Base-by-base conservation (phyloP, 2,113 vertebrate species). In the Myxocyprinus asiaticus region DNA sequence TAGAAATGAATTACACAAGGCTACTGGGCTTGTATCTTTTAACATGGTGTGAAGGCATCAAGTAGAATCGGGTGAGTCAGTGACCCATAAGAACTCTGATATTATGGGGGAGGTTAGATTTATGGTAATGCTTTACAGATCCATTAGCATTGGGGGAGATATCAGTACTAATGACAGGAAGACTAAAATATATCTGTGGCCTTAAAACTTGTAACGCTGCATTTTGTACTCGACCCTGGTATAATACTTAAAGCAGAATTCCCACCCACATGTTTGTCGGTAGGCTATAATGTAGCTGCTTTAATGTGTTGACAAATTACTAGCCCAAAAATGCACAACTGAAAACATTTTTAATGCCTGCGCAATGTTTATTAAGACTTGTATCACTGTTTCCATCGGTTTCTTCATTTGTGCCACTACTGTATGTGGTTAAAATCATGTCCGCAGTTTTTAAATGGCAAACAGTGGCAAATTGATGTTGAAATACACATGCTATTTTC, bases 31-130 rank as follows among this genome's bases (percentile, higher is more conserved):
- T 76, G 43, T 77, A 71, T 66, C 59, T 51, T 76, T 76, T 77
- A 82, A 82, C 61, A 44, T 33, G 44, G 67, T 78, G 67, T 53
- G 68, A 82, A 82, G 75, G 75, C 73, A 73, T 83, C 77, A 51
- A 47, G 67, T n/a, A 73, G 47, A 72, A 48, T 44, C 11, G 44
- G 10, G 76, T 61, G 67, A 78, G 69, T 51, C 67, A 61, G 12
- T 77, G 67, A 78, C 67, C 74, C 73, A 47, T 67, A 22, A 72
- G 69, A 61, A 62, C 7, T 61, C 33, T 17, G 50, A 63, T 63
- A 76, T 64, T 79, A 67, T 79, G 73, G 62, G 69, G 58, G 55
- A 79, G 70, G 69, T 73, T 59, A 80, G 79, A 80, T 74, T 75
- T 67, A 80, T 80, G 69, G 59, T 75, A 80, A 75, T 80, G 64